A percentile compares a stretch with the other conserved stretches of the same genome.
phyloP scores from a whole-genome alignment of 2,888 invertebrate species.

The Halictus ligatus region DNA sequence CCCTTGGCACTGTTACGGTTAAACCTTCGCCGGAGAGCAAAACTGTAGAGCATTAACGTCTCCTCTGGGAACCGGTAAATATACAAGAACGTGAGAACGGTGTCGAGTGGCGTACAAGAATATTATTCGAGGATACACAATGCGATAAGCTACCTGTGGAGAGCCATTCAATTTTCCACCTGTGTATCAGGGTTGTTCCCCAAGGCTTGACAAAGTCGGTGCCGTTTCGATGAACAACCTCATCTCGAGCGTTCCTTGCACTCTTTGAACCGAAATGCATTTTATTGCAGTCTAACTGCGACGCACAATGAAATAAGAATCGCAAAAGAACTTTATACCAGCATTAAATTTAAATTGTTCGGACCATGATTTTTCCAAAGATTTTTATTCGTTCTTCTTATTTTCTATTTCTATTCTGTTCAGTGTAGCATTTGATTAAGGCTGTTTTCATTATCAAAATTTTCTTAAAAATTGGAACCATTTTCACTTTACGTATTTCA shows the following conservation, averaged over 20 bases:
- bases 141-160: constrained; percentile 58
- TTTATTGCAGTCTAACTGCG: constrained; percentile 3
- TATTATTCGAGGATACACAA: constrained; percentile 45
- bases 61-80: constrained; percentile 49
- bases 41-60: constrained; percentile 47
- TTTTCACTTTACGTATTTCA: too few relatives aligned
- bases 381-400: neutral
- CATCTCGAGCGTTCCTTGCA: constrained; percentile 3
- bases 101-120: constrained; percentile 44
- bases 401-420: neutral
- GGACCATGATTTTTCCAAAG: neutral
- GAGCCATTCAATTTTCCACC: constrained; percentile 47
- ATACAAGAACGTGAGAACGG: constrained; percentile 43
- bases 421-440: neutral
- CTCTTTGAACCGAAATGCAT: neutral
- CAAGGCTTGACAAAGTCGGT: constrained; percentile 29
- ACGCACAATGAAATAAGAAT: neutral
- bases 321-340: constrained; percentile 15
- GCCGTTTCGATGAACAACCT: constrained; percentile 38
- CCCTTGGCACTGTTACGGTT: neutral
- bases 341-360: neutral
- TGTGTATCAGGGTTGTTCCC: constrained; percentile 44
- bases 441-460: too few relatives aligned
- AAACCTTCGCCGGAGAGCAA: constrained; percentile 25
- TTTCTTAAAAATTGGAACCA: neutral